Conservation (phyloP, 2,888 invertebrate genomes). For the Zeuzera pyrina region DNA sequence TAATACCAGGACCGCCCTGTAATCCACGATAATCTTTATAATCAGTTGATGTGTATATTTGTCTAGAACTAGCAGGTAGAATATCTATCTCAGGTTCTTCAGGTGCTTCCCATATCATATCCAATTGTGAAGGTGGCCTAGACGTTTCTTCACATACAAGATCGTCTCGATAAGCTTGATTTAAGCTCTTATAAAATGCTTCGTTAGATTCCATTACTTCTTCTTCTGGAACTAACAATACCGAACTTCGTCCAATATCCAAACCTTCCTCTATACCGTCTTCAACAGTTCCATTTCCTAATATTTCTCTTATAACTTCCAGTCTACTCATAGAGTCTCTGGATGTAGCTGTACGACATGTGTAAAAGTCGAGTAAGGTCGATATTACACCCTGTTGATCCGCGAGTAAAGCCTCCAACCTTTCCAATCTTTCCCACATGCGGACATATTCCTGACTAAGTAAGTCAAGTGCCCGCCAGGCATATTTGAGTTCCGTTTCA, state of each 20-base stretch:
- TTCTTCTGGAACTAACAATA: slow-evolving; percentile 53
- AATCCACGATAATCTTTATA: slow-evolving; percentile 83
- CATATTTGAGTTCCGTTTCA: slow-evolving; percentile 92
- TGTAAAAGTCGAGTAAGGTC: slow-evolving; percentile 87
- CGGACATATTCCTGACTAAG: slow-evolving; percentile 93
- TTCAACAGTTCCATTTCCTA: slow-evolving; percentile 77
- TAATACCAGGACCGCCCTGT: slow-evolving; percentile 79
- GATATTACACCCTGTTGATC: slow-evolving; percentile 94
- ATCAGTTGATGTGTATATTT: slow-evolving; percentile 83
- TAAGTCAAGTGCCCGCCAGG: slow-evolving; percentile 92
- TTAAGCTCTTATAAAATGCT: slow-evolving; percentile 89
- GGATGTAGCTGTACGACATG: slow-evolving; percentile 63
- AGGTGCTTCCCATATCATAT: slow-evolving; percentile 90
- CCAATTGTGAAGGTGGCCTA: slow-evolving; percentile 81
- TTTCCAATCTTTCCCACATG: slow-evolving; percentile 94
- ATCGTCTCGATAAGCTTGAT: slow-evolving; percentile 90
- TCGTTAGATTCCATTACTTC: slow-evolving; percentile 83
- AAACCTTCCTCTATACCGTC: slow-evolving; percentile 79
- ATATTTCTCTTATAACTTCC: slow-evolving; percentile 77
- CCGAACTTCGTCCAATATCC: slow-evolving; percentile 63
- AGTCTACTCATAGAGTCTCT: slow-evolving; percentile 68
- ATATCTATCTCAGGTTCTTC: slow-evolving; percentile 79
- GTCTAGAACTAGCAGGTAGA: slow-evolving; percentile 68
- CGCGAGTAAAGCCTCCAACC: slow-evolving; percentile 87
- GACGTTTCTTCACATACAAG: slow-evolving; percentile 76